Evolutionary conservation across 2,113 vertebrate species (phyloP).

Genomic region (Limanda limanda): DNA sequence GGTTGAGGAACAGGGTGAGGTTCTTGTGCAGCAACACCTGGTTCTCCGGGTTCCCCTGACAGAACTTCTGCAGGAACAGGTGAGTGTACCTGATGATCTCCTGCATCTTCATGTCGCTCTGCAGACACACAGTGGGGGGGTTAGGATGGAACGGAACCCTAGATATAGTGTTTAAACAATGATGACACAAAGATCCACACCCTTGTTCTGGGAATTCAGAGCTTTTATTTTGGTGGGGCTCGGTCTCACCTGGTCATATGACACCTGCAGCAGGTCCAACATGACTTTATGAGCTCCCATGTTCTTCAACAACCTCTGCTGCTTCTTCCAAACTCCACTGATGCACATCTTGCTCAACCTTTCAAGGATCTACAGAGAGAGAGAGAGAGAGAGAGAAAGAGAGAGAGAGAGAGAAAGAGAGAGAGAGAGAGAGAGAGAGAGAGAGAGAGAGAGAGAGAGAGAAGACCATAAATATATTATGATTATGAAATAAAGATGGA

Average conservation of each 20-base stretch:
- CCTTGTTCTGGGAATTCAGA: too few species aligned
- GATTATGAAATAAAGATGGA: too few species aligned
- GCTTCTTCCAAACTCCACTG: conserved; percentile 93
- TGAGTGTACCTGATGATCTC: conserved; percentile 96
- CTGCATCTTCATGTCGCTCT: conserved; percentile 95
- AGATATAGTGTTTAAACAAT: too few species aligned
- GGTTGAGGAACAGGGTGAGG: conserved; percentile 93
- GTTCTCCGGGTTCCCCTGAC: conserved; percentile 95
- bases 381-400: background rate
- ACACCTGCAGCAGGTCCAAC: conserved; percentile 96
- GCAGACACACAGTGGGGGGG: conserved; percentile 9
- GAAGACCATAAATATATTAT: background rate
- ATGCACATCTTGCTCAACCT: conserved; percentile 95
- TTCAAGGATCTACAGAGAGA: conserved; percentile 88
- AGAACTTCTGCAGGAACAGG: conserved; percentile 98
- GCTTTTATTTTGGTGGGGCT: background rate
- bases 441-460: background rate
- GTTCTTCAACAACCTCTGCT: conserved; percentile 96
- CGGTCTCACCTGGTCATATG: conserved; percentile 91
- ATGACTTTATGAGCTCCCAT: conserved; percentile 99
- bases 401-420: background rate
- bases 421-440: background rate
- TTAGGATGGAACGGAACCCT: background rate
- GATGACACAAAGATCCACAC: too few species aligned
- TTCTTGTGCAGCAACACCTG: conserved; percentile 95